These are phyloP conservation scores for Volucella inanis DNA, from an alignment of 2,888 invertebrate genomes.

Conservation along the genomic window DNA sequence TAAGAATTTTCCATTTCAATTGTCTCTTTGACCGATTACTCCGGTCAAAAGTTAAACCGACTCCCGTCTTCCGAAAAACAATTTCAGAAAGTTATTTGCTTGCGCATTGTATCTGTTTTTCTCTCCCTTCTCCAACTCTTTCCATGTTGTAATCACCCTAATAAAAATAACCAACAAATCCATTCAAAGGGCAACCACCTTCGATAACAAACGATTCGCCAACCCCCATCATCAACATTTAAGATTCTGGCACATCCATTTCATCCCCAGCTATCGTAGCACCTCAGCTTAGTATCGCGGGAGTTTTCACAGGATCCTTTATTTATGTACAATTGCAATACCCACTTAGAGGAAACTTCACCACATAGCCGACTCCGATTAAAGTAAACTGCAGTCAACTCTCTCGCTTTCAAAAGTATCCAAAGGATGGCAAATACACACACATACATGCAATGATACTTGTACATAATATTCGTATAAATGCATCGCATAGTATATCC, in stretches of 20 bases:
- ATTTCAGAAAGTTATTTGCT: no score
- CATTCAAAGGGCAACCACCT: background rate
- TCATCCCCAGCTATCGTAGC: background rate
- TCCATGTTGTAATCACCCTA: background rate
- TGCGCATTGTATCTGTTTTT: no score
- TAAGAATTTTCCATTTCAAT: constrained; percentile 50
- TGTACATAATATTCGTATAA: constrained; percentile 46
- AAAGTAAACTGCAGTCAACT: constrained; percentile 67
- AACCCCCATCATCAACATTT: no score
- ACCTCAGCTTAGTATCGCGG: constrained; percentile 57
- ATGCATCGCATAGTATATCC: constrained; percentile 68
- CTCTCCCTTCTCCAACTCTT: no score
- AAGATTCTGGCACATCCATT: background rate
- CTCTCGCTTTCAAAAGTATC: background rate
- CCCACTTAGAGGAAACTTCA: constrained; percentile 52
- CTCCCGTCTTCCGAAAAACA: background rate
- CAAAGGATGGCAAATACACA: constrained; percentile 32
- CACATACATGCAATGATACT: constrained; percentile 42
- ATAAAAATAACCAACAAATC: background rate
- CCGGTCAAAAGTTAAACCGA: constrained; percentile 50
- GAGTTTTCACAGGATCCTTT: constrained; percentile 63
- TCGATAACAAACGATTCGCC: background rate
- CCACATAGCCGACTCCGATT: constrained; percentile 61
- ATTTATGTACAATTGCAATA: constrained; percentile 69
- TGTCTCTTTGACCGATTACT: constrained; percentile 61